phyloP scores from a whole-genome alignment of 2,888 invertebrate species.

The Phortica magna region DNA sequence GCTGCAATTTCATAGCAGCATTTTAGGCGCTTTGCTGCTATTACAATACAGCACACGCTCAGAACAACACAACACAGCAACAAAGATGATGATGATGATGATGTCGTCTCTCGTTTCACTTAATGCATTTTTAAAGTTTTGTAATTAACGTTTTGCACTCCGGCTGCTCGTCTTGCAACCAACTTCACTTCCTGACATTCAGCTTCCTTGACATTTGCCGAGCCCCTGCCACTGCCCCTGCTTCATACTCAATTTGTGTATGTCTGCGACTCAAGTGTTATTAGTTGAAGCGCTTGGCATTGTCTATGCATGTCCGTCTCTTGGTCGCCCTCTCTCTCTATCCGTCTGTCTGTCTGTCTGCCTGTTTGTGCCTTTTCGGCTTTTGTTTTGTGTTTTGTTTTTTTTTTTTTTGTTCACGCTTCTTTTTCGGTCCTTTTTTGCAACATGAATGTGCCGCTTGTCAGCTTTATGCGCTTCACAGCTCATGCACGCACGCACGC shows the following conservation, averaged over 20 bases:
- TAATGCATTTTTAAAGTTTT: constrained; percentile 53
- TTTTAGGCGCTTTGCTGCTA: constrained; percentile 22
- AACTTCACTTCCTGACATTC: background rate
- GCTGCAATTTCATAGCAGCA: constrained; percentile 16
- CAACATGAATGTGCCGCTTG: background rate
- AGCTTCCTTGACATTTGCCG: background rate
- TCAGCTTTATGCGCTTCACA: background rate
- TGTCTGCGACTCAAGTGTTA: constrained; percentile 57
- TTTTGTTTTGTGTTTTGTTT: constrained; percentile 24
- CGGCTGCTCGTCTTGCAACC: background rate
- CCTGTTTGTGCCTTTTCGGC: constrained; percentile 37
- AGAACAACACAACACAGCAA: background rate
- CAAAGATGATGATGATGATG: background rate
- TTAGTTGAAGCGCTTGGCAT: constrained; percentile 54
- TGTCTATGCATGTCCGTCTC: constrained; percentile 19
- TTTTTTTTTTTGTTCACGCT: background rate
- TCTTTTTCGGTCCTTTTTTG: background rate
- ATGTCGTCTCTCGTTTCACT: background rate
- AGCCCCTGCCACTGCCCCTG: background rate
- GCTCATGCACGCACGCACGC: background rate
- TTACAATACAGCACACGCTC: background rate
- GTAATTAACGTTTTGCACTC: constrained; percentile 66
- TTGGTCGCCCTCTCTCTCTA: too few relatives aligned
- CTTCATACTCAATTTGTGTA: background rate
- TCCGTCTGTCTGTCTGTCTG: constrained; percentile 27